These are phyloP conservation scores for Watsonalla cultraria DNA, from an alignment of 2,888 invertebrate species.

Conservation along the genomic window DNA sequence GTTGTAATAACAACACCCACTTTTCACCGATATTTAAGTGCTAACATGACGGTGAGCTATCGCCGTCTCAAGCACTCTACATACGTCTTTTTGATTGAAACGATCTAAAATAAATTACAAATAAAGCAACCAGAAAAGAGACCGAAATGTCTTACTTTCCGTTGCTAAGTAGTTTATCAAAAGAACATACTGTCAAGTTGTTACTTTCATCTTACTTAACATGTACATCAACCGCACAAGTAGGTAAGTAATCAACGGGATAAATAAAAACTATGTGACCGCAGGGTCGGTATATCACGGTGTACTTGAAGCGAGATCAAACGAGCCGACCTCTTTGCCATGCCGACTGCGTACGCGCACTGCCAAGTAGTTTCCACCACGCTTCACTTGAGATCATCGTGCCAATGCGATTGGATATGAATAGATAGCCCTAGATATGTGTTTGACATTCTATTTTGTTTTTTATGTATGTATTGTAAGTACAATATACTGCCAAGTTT, in stretches of 20 bases:
- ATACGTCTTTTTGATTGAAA: too few species aligned
- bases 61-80: too few species aligned
- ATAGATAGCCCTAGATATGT: neutral
- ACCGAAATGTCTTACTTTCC: too few species aligned
- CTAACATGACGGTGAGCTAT: too few species aligned
- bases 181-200: too few species aligned
- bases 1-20: too few species aligned
- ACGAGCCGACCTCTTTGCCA: constrained; percentile 49
- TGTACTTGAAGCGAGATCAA: constrained; percentile 59
- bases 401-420: neutral
- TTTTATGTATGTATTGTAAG: neutral
- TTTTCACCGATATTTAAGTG: too few species aligned
- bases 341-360: constrained; percentile 47
- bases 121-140: too few species aligned
- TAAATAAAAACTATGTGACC: constrained; percentile 42
- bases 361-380: constrained; percentile 54
- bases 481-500: too few species aligned
- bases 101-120: too few species aligned
- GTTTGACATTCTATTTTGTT: neutral
- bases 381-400: constrained; percentile 37
- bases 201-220: too few species aligned
- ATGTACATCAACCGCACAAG: constrained; percentile 1
- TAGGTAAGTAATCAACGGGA: constrained; percentile 9
- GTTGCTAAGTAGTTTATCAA: too few species aligned
- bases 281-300: constrained; percentile 62